Base-by-base conservation (phyloP, 2,888 invertebrate species). In the Chorisops tibialis region DNA sequence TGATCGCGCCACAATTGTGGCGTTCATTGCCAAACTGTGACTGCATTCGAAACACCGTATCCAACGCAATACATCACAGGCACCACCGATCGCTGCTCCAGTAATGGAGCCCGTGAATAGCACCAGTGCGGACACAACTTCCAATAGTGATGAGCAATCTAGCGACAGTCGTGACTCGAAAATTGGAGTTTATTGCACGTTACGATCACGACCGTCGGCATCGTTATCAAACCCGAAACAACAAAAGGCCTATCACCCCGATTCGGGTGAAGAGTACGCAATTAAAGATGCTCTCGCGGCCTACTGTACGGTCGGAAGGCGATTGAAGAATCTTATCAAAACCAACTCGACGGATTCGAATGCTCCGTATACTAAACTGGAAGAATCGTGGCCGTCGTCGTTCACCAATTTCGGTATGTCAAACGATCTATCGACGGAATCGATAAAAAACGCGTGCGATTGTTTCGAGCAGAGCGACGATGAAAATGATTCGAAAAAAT, bases 391-490 rank as follows among this genome's bases (percentile, higher is more conserved):
- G 18, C 43, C 60, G n/a, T 12, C 51, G 19, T 60, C 60, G 4
- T 37, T 22, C 11, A 54, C 9, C 16, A 65, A 65, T 43, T 62
- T 41, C 41, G 75, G 73, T 38, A 66, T 73, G 41, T 74, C 75
- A 19, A 72, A 73, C 50, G 70, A 73, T 66, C 68, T 74, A 3
- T 76, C 75, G 50, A 75, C 73, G 22, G 75, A 76, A 63, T 75
- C 76, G 18, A 70, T 75, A 48, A 72, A 70, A 51, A 70, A 73
- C 30, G 72, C 73, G n/a, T 75, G 74, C 61, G 74, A 71, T 61
- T 73, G 67, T 64, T 71, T 67, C 60, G 59, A 47, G 4, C 50
- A 49, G 12, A 60, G 50, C 18, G 73, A 73, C 43, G 65, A 67
- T 61, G 75, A 75, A 38, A 38, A 12, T 19, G 51, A 37, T 18